phyloP scores from a whole-genome alignment of 2,797 vertebrate species.

The Brotogeris chrysoptera region DNA sequence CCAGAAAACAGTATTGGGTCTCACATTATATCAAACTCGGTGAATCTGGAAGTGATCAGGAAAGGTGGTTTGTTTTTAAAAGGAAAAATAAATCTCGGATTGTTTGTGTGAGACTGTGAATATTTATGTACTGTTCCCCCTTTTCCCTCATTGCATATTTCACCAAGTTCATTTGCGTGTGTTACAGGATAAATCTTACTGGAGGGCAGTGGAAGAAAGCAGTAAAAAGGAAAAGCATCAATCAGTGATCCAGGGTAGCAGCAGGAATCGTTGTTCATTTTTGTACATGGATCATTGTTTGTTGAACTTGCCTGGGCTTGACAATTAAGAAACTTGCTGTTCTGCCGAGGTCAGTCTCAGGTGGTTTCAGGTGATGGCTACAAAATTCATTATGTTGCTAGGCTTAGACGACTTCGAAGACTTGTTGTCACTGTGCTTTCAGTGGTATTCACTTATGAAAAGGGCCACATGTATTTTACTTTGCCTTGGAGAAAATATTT shows the following conservation, averaged over 20 bases:
- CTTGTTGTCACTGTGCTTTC: background rate
- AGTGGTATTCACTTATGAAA: background rate
- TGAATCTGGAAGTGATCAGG: constrained; percentile 83
- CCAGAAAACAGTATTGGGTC: constrained; percentile 74
- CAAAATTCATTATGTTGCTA: background rate
- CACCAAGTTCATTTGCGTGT: constrained; percentile 74
- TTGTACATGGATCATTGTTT: constrained; percentile 15
- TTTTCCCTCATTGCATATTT: constrained; percentile 77
- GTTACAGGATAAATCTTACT: constrained; percentile 76
- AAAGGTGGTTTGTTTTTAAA: constrained; percentile 76
- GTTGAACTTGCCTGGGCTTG: constrained; percentile 2
- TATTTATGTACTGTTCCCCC: constrained; percentile 80
- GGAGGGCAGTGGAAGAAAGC: constrained; percentile 57
- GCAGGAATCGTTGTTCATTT: background rate
- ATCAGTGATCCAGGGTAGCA: constrained; percentile 35
- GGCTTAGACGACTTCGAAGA: background rate
- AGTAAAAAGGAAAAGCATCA: constrained; percentile 54
- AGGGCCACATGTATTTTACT: background rate
- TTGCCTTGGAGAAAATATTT: background rate
- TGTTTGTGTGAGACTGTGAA: constrained; percentile 77
- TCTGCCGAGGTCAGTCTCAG: background rate
- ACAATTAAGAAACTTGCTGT: background rate
- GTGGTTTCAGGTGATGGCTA: constrained; percentile 2
- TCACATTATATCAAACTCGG: constrained; percentile 72
- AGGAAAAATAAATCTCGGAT: constrained; percentile 77